Percentiles rank a stretch among this genome's conserved stretches.
These are phyloP conservation scores for Tupiocoris notatus DNA, from an alignment of 2,888 invertebrate genomes.

Conservation along the genomic window DNA sequence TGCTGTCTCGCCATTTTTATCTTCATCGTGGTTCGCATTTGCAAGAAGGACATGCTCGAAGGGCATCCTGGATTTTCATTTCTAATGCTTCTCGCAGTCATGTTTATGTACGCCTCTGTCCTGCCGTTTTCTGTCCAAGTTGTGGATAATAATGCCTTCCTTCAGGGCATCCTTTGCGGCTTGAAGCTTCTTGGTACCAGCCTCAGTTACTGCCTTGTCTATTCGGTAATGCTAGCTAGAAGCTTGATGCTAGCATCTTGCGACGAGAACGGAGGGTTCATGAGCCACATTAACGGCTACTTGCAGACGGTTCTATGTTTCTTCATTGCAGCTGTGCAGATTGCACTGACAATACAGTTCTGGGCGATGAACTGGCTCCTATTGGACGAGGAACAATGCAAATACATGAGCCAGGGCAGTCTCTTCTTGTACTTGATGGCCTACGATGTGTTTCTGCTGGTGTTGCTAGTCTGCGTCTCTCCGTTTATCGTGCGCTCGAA, in stretches of 20 bases:
- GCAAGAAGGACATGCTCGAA: constrained; percentile 65
- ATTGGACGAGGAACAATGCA: constrained; percentile 56
- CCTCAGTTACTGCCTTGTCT: constrained; percentile 62
- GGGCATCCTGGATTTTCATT: constrained; percentile 63
- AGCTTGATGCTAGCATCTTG: constrained; percentile 66
- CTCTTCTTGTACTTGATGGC: constrained; percentile 59
- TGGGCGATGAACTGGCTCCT: constrained; percentile 55
- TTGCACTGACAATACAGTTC: constrained; percentile 54
- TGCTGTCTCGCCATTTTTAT: constrained; percentile 65
- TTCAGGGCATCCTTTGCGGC: constrained; percentile 56
- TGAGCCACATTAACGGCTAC: constrained; percentile 69
- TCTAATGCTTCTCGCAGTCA: constrained; percentile 55
- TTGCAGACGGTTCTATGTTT: constrained; percentile 65
- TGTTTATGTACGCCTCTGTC: constrained; percentile 55
- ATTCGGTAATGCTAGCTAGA: constrained; percentile 65
- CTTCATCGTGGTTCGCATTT: constrained; percentile 65
- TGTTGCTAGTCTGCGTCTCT: constrained; percentile 59
- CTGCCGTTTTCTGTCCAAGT: constrained; percentile 55
- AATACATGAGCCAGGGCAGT: constrained; percentile 57
- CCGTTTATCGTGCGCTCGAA: constrained; percentile 65
- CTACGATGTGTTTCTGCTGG: constrained; percentile 64
- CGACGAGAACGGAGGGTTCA: constrained; percentile 64
- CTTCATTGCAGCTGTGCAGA: constrained; percentile 64
- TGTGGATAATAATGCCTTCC: constrained; percentile 49
- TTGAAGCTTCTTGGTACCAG: constrained; percentile 61